A percentile compares a stretch with the other conserved stretches of the same genome.
Evolutionary conservation across 2,888 invertebrate genomes (phyloP).

Genomic region (Palloptera scutellata): DNA sequence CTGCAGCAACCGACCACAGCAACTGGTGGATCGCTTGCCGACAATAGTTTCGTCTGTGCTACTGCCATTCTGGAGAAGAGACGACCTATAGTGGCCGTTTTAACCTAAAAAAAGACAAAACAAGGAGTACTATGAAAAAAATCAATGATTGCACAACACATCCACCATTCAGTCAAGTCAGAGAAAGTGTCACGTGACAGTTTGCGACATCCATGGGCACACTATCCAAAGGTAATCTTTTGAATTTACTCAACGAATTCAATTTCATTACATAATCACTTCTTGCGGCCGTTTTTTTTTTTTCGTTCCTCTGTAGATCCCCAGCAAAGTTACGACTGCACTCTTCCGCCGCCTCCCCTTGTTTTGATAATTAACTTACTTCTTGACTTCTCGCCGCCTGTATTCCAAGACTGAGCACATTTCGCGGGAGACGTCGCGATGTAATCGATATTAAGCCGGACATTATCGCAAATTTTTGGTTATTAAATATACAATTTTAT

Average conservation of each 20-base stretch:
- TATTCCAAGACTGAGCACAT: constrained; percentile 55
- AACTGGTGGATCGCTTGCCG: constrained; percentile 25
- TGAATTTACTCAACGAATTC: constrained; percentile 9
- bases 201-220: background rate
- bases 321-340: constrained; percentile 19
- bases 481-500: background rate
- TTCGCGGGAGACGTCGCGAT: constrained; percentile 64
- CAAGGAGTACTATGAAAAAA: constrained; percentile 18
- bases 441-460: constrained; percentile 66
- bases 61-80: constrained; percentile 54
- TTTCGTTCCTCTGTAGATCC: constrained; percentile 15
- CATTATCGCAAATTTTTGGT: constrained; percentile 50
- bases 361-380: constrained; percentile 48
- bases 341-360: background rate
- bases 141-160: constrained; percentile 53
- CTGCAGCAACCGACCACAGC: constrained; percentile 29
- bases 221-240: background rate
- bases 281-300: constrained; percentile 26
- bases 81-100: constrained; percentile 47
- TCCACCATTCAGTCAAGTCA: background rate
- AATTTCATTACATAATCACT: constrained; percentile 53
- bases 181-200: constrained; percentile 26
- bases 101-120: constrained; percentile 45
- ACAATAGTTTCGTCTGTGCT: constrained; percentile 44
- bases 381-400: constrained; percentile 52